Percentiles rank a stretch among this genome's conserved stretches.
Evolutionary conservation across 2,113 vertebrate genomes (phyloP).

Genomic region (Trogon surrucura): DNA sequence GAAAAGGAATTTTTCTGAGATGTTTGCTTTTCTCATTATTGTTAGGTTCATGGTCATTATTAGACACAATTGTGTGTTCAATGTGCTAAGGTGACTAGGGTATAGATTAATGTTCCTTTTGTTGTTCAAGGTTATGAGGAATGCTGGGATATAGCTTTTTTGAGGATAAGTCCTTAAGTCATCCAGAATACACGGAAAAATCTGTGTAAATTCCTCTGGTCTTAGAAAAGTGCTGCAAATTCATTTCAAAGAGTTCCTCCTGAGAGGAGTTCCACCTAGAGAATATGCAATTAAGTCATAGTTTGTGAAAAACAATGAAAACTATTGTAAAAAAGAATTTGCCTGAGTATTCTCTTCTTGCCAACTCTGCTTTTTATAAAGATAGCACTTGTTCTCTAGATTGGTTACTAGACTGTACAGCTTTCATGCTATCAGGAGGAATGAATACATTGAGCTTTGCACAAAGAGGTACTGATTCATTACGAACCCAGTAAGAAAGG

Average conservation of each 20-base stretch:
- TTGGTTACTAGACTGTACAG: neutral
- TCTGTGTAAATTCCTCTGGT: neutral
- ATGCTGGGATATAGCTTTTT: neutral
- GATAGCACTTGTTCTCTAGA: neutral
- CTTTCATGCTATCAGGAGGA: neutral
- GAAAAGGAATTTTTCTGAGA: neutral
- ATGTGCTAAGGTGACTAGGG: neutral
- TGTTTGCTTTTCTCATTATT: neutral
- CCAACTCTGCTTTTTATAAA: neutral
- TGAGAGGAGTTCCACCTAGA: neutral
- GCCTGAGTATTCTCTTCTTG: neutral
- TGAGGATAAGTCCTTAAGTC: neutral
- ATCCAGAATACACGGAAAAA: neutral
- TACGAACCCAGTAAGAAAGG: neutral
- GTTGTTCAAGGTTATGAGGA: constrained; percentile 18
- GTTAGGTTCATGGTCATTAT: neutral
- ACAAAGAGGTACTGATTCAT: neutral
- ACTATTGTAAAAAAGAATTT: neutral
- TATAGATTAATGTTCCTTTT: constrained; percentile 8
- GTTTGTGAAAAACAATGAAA: neutral
- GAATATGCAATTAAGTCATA: neutral
- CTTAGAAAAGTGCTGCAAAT: neutral
- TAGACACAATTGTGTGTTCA: neutral
- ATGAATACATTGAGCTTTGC: neutral
- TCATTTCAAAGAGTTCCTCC: neutral